Evolutionary conservation across 2,888 invertebrate species (phyloP).

Genomic region (Theretra japonica): DNA sequence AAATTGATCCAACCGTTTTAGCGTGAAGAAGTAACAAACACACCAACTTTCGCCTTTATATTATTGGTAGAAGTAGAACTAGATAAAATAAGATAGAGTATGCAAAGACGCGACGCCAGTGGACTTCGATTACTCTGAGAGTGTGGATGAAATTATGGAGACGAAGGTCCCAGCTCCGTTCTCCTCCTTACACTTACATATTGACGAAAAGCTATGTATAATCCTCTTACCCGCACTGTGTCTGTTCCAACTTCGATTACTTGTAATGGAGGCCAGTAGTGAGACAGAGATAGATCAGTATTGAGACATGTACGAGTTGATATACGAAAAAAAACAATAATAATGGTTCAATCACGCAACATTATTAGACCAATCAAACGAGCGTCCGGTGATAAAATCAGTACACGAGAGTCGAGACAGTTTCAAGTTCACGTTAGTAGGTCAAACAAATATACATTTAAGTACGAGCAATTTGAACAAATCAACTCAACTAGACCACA

Average conservation of each 20-base stretch:
- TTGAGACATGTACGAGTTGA: no score
- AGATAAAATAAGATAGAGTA: not conserved
- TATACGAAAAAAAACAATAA: not conserved
- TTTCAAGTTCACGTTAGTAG: constrained; percentile 58
- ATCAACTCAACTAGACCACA: constrained; percentile 76
- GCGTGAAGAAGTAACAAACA: no score
- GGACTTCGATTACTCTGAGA: not conserved
- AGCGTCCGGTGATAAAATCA: constrained; percentile 43
- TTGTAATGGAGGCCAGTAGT: no score
- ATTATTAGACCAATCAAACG: constrained; percentile 7
- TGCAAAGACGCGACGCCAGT: not conserved
- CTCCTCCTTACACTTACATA: no score
- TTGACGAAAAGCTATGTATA: no score
- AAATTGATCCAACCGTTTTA: no score
- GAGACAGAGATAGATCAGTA: no score
- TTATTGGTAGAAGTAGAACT: no score
- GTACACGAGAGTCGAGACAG: constrained; percentile 34
- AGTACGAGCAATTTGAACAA: constrained; percentile 75
- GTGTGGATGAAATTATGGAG: not conserved
- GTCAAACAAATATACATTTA: constrained; percentile 65
- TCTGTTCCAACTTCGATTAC: no score
- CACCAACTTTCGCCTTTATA: no score
- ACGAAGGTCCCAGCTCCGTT: no score
- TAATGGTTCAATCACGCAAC: not conserved
- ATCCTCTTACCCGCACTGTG: no score